A percentile compares a stretch with the other conserved stretches of the same genome.
These are phyloP conservation scores for Cercocebus atys DNA, from an alignment of 2,113 vertebrate species.

Conservation along the genomic window DNA sequence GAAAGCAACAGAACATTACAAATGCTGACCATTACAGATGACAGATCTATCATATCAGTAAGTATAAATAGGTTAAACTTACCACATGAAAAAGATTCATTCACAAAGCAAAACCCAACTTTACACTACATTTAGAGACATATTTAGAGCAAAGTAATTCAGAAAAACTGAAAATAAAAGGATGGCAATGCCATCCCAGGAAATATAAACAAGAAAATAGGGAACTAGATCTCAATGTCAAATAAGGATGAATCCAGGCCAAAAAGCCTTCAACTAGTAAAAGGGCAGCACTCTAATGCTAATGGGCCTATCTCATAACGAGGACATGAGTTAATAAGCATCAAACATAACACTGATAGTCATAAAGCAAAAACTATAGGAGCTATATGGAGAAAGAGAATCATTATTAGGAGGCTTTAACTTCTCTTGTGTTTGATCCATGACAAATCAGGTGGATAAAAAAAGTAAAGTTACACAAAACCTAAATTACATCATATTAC, in stretches of 20 bases:
- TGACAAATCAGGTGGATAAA: neutral
- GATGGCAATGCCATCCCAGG: neutral
- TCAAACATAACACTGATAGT: neutral
- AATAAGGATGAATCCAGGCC: conserved; percentile 13
- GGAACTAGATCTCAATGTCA: conserved; percentile 1
- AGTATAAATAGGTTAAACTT: conserved; percentile 16
- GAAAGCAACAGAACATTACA: conserved; percentile 37
- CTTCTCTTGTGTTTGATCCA: neutral
- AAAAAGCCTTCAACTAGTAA: neutral
- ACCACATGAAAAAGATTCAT: neutral
- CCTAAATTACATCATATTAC: conserved; percentile 30
- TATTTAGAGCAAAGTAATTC: conserved; percentile 39
- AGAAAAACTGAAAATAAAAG: conserved; percentile 35
- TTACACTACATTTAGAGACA: conserved; percentile 23
- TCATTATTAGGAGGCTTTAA: neutral
- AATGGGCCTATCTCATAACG: neutral
- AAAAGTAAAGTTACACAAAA: conserved; percentile 19
- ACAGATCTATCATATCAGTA: neutral
- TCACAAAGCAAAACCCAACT: conserved; percentile 42
- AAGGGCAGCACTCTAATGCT: neutral
- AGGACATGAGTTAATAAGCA: neutral
- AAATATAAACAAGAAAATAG: conserved; percentile 43
- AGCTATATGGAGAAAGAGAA: neutral
- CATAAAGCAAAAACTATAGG: conserved; percentile 37
- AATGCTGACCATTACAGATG: conserved; percentile 26